phyloP scores from a whole-genome alignment of 2,113 vertebrate species.

The Synodontis membranacea region DNA sequence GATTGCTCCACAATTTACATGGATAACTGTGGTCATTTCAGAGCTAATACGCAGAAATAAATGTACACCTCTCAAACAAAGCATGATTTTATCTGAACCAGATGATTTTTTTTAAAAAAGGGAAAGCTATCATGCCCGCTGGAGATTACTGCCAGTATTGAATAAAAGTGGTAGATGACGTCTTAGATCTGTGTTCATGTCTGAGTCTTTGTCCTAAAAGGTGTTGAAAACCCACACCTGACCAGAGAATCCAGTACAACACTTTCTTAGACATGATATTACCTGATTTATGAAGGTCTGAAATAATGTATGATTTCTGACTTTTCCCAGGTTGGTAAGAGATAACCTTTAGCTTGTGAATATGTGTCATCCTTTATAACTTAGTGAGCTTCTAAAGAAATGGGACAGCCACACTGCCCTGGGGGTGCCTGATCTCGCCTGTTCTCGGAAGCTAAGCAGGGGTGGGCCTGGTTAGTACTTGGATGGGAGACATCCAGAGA shows the following conservation, averaged over 20 bases:
- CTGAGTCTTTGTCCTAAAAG: background rate
- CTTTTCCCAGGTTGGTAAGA: background rate
- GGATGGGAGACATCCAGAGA: too few relatives aligned
- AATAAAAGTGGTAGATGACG: background rate
- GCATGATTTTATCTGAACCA: background rate
- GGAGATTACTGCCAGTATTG: background rate
- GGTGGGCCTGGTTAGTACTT: too few relatives aligned
- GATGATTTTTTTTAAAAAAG: background rate
- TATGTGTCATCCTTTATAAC: background rate
- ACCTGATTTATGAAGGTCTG: background rate
- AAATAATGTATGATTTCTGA: background rate
- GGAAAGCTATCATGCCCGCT: background rate
- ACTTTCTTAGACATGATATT: background rate
- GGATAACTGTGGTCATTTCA: background rate
- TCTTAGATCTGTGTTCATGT: conserved; percentile 4
- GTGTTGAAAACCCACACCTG: background rate
- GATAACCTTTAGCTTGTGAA: background rate
- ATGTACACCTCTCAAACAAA: background rate
- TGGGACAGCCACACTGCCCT: too few relatives aligned
- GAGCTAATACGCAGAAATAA: conserved; percentile 1
- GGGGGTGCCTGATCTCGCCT: too few relatives aligned
- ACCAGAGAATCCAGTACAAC: background rate
- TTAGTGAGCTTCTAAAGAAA: background rate
- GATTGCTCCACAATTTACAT: background rate
- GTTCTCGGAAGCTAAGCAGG: too few relatives aligned